These are phyloP conservation scores for Thymallus thymallus DNA, from an alignment of 2,113 vertebrate species.

Conservation along the genomic window DNA sequence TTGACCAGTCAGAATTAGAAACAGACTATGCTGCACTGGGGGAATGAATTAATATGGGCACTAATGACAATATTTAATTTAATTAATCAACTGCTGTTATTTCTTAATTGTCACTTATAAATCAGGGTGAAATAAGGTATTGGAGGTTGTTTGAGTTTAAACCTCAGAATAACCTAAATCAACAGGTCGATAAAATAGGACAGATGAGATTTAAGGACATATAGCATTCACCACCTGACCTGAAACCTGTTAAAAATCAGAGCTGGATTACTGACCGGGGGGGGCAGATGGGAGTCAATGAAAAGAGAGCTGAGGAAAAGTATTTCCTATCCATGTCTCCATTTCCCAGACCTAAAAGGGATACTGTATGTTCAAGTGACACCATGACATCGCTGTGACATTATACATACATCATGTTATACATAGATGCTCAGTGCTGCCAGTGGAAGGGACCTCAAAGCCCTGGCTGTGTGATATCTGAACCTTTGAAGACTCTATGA, in stretches of 20 bases:
- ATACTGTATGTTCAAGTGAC: not conserved
- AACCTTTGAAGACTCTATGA: not conserved
- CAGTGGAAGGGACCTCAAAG: not conserved
- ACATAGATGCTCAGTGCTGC: not conserved
- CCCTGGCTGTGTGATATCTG: no score
- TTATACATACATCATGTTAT: not conserved
- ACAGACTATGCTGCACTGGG: not conserved
- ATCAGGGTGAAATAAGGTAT: not conserved
- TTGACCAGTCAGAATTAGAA: not conserved
- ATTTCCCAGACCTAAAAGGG: not conserved
- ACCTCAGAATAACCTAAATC: slow-evolving; percentile 12
- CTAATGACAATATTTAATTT: not conserved
- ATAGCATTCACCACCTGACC: slow-evolving; percentile 24
- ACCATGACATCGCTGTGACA: not conserved
- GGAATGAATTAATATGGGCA: not conserved
- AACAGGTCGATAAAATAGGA: not conserved
- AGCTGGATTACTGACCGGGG: slow-evolving; percentile 15
- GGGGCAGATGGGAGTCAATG: not conserved
- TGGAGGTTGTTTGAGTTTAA: not conserved
- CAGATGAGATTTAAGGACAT: slow-evolving; percentile 8
- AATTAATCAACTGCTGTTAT: not conserved
- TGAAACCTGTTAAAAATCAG: slow-evolving; percentile 23
- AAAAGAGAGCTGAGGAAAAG: slow-evolving; percentile 27
- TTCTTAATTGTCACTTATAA: not conserved
- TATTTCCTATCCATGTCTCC: not conserved